phyloP scores from a whole-genome alignment of 2,888 invertebrate genomes.

The Bhutanitis thaidina region DNA sequence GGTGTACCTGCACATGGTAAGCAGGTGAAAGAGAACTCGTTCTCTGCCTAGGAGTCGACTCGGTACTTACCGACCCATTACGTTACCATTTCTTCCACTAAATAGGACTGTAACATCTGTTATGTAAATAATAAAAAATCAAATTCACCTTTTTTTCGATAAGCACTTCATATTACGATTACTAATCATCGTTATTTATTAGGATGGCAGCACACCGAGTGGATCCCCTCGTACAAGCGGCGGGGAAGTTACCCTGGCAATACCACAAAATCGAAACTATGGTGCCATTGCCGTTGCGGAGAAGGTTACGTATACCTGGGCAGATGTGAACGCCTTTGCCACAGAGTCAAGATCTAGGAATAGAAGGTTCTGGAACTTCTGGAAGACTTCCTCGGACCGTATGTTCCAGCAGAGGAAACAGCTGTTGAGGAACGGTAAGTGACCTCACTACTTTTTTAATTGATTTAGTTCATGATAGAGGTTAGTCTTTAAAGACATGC shows the following conservation, averaged over 20 bases:
- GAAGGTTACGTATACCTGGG: slow-evolving; percentile 88
- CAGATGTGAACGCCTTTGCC: slow-evolving; percentile 87
- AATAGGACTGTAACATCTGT: too few species aligned
- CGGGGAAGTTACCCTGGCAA: slow-evolving; percentile 51
- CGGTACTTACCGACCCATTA: too few species aligned
- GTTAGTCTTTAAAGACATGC: too few species aligned
- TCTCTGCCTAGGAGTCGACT: too few species aligned
- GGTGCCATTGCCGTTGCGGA: slow-evolving; percentile 63
- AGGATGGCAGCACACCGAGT: slow-evolving; percentile 51
- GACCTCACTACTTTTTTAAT: background rate
- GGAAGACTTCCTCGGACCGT: slow-evolving; percentile 52
- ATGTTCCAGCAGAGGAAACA: slow-evolving; percentile 82
- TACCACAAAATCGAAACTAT: slow-evolving; percentile 53
- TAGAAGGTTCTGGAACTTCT: slow-evolving; percentile 67
- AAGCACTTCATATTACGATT: too few species aligned
- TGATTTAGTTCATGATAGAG: too few species aligned
- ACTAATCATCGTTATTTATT: slow-evolving; percentile 10
- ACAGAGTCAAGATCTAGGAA: slow-evolving; percentile 74
- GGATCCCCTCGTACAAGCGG: slow-evolving; percentile 52
- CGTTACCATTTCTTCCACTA: too few species aligned
- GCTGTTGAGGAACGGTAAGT: slow-evolving; percentile 85
- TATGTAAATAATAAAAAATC: too few species aligned
- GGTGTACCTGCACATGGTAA: too few species aligned
- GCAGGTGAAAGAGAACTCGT: too few species aligned
- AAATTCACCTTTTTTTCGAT: too few species aligned